Conservation (phyloP, 1,140 invertebrate genomes). For the Aphelenchoides besseyi region DNA sequence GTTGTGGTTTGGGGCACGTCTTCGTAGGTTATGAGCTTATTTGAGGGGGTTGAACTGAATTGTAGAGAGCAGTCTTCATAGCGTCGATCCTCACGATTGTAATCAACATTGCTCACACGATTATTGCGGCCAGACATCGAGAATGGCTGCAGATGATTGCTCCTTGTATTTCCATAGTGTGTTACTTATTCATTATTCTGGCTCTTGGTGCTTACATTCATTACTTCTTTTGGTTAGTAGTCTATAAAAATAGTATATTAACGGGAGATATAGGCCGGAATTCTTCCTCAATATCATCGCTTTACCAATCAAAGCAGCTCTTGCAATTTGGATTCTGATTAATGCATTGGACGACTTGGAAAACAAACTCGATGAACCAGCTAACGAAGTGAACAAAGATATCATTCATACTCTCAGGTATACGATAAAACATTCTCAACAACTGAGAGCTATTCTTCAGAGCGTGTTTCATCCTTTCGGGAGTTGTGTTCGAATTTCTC, state of each 20-base stretch:
- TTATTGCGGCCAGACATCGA: not conserved
- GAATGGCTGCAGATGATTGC: not conserved
- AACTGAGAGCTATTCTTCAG: too few relatives aligned
- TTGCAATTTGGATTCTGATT: not conserved
- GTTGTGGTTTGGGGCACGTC: not conserved
- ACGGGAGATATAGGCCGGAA: too few relatives aligned
- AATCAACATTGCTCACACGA: not conserved
- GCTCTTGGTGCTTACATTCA: constrained; percentile 2
- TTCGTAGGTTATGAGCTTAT: not conserved
- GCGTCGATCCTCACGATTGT: not conserved
- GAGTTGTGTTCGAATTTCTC: not conserved
- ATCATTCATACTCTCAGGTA: constrained; percentile 3
- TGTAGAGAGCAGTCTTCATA: not conserved
- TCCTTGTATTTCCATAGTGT: not conserved
- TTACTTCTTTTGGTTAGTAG: constrained; percentile 12
- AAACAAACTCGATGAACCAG: not conserved
- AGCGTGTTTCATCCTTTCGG: not conserved
- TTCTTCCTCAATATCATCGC: constrained; percentile 13
- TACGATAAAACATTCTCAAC: too few relatives aligned
- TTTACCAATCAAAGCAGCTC: not conserved
- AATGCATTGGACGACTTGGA: not conserved
- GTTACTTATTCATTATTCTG: not conserved
- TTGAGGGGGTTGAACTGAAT: too few relatives aligned
- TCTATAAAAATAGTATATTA: too few relatives aligned
- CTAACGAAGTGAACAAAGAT: constrained; percentile 2